Conservation (phyloP, 2,888 invertebrate species). For the Tipula confusa region DNA sequence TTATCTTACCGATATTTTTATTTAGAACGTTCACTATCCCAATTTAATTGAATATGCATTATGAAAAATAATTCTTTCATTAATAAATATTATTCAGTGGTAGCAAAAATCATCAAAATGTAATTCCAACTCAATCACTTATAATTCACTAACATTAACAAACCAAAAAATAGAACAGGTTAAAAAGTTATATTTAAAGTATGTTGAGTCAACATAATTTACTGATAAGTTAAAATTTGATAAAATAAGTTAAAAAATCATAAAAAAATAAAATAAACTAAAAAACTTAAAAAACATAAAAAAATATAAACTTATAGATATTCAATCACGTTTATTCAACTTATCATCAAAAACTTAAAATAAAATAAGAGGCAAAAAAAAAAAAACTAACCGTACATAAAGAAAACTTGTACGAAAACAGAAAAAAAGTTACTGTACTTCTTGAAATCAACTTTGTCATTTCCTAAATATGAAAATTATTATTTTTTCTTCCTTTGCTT, state of each 20-base stretch:
- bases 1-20: background rate
- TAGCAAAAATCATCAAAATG: background rate
- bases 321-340: conserved; percentile 5
- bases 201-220: conserved; percentile 25
- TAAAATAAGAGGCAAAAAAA: background rate
- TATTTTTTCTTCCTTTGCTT: background rate
- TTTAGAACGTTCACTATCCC: background rate
- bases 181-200: conserved; percentile 5
- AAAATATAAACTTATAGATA: conserved; percentile 5
- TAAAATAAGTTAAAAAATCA: background rate
- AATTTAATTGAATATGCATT: background rate
- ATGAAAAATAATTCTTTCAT: no score
- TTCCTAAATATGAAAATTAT: background rate
- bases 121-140: conserved; percentile 1
- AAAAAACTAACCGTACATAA: background rate
- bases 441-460: conserved; percentile 14
- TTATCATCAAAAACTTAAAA: conserved; percentile 21
- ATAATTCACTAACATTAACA: background rate
- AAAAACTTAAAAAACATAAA: background rate
- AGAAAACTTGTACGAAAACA: background rate
- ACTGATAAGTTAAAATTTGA: background rate
- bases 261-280: background rate
- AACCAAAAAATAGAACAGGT: background rate
- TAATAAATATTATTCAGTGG: background rate
- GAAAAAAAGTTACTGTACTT: background rate